Percentiles rank a stretch among this genome's conserved stretches.
Conservation (phyloP, 2,797 vertebrate species). For the Mus minutoides region DNA sequence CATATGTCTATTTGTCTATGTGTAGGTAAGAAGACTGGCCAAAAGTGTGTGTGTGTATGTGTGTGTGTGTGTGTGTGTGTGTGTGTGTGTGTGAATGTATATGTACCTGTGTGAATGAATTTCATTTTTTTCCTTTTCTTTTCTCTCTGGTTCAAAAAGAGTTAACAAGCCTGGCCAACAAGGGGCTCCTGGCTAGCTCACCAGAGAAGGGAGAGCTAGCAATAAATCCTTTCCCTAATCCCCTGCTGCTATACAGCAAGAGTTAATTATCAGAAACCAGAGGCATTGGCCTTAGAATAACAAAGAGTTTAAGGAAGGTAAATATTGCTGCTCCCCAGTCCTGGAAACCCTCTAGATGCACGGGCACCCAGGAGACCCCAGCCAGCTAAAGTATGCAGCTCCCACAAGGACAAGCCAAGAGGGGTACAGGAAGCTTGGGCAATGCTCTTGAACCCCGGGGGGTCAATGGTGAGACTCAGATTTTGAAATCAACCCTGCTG, state of each 20-base stretch:
- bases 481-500: accelerated
- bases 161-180: background rate
- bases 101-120: background rate
- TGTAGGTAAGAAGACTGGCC: no score
- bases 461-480: background rate
- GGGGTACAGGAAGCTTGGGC: accelerated
- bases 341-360: background rate
- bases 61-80: no score
- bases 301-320: background rate
- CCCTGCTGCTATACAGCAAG: background rate
- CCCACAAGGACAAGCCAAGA: background rate
- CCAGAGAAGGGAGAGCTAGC: background rate
- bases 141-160: background rate
- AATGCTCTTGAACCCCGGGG: background rate
- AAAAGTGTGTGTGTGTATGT: no score
- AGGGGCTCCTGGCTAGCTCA: background rate
- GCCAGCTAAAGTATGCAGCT: background rate
- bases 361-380: background rate
- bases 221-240: background rate
- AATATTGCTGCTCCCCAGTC: background rate
- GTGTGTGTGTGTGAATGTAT: background rate
- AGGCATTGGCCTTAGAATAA: background rate
- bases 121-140: background rate
- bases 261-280: background rate
- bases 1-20: background rate